Base-by-base conservation (phyloP, 2,888 invertebrate species). In the Drosophila merina region DNA sequence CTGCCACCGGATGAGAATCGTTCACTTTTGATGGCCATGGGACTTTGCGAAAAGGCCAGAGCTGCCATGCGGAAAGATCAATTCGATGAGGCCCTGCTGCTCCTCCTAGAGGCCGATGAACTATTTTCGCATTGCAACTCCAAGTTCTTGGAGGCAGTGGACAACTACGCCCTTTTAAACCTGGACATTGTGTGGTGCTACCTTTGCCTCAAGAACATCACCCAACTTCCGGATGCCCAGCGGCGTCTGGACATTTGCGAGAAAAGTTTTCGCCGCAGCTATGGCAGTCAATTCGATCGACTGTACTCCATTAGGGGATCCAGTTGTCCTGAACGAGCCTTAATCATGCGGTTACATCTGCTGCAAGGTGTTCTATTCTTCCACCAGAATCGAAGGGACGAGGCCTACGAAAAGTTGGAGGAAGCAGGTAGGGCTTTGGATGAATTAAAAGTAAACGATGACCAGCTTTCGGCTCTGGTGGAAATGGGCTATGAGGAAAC, bases 161-260 rank as follows among this genome's bases (percentile, higher is more conserved):
- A 97, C 92, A 97, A 97, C 91, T 96, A 95, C 92, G 97, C 96
- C 0, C 92, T 97, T 2, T 92, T 97, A 26, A 96, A 96, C 91
- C 92, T 97, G 85, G 97, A 97, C 91, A 95, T 97, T 74, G 95
- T 96, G 9, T 97, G 97, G 97, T 96, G 97, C 90, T 97, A 97
- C 92, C 93, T 97, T 50, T 94, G 95, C 83, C 93, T 97, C 42
- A 91, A 91, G 93, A 95, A 90, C 87, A 93, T 97, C 26, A 92
- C 94, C 0, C 94, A 95, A 78, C 90, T 96, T 50, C 95, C 95
- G 8, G 96, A 97, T 91, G 97, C 96, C 1, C 94, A 94, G 50
- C 92, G 93, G 10, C 92, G 97, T 9, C 92, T 97, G 40, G 92
- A 92, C 10, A 92, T 93, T 8, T 96, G 96, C 64, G 96, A 96